phyloP scores from a whole-genome alignment of 2,797 vertebrate genomes.

The Lacerta viridis region DNA sequence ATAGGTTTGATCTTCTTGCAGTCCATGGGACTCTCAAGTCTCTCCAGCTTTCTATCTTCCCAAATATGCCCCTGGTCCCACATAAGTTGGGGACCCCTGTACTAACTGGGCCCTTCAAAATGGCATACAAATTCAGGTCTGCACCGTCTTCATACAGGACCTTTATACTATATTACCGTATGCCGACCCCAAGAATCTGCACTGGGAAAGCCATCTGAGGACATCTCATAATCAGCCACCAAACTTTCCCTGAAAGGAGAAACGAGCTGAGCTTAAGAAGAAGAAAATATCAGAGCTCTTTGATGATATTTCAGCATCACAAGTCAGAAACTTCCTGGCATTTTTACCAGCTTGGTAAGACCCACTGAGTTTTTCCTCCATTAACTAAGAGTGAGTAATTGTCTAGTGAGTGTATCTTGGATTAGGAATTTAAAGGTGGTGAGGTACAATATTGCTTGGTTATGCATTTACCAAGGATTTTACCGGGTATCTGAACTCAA shows the following conservation, averaged over 20 bases:
- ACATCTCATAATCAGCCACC: constrained; percentile 63
- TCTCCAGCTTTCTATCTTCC: too few species aligned
- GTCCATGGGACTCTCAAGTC: too few species aligned
- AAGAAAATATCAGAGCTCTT: constrained; percentile 63
- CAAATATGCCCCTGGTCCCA: too few species aligned
- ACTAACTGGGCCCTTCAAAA: background rate
- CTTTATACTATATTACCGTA: constrained; percentile 30
- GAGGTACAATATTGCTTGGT: constrained; percentile 48
- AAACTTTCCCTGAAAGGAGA: constrained; percentile 65
- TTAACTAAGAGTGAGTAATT: background rate
- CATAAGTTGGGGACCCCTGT: too few species aligned
- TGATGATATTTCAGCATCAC: constrained; percentile 74
- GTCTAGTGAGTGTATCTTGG: background rate
- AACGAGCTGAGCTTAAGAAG: constrained; percentile 53
- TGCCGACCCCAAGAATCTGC: constrained; percentile 34
- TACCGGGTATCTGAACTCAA: constrained; percentile 62
- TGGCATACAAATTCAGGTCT: constrained; percentile 6
- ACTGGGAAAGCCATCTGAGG: constrained; percentile 64
- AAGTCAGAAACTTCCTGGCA: constrained; percentile 65
- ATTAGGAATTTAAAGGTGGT: too few species aligned
- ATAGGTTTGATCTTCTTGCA: too few species aligned
- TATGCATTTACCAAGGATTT: constrained; percentile 60
- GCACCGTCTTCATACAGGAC: accelerated
- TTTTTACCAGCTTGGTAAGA: constrained; percentile 49
- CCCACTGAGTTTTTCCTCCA: background rate